These are phyloP conservation scores for Percina caprodes DNA, from an alignment of 2,113 vertebrate genomes.

Conservation along the genomic window DNA sequence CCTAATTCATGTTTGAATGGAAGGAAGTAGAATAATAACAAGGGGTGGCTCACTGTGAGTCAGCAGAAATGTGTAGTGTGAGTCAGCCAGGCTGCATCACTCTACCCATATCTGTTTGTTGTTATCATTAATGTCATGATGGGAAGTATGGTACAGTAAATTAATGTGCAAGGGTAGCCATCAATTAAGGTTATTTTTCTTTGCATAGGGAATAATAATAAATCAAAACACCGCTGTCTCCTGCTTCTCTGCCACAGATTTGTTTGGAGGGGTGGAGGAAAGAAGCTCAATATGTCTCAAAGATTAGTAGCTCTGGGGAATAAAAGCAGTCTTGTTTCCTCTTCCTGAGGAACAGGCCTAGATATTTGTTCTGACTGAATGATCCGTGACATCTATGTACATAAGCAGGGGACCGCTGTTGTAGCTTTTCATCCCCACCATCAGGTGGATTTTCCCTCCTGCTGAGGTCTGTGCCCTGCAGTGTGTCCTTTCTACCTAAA, in stretches of 20 bases:
- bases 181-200: conserved; percentile 54
- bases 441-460: conserved; percentile 55
- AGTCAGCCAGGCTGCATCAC: conserved; percentile 50
- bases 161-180: conserved; percentile 43
- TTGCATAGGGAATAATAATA: conserved; percentile 33
- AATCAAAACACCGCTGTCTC: conserved; percentile 51
- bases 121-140: conserved; percentile 52
- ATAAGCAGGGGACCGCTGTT: conserved; percentile 35
- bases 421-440: conserved; percentile 41
- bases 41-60: conserved; percentile 50
- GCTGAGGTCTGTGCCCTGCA: conserved; percentile 57
- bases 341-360: conserved; percentile 33
- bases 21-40: not conserved
- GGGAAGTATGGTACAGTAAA: conserved; percentile 50
- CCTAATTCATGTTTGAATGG: conserved; percentile 36
- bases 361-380: conserved; percentile 66
- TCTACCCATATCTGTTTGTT: conserved; percentile 49
- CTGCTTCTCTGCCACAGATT: conserved; percentile 34
- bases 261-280: conserved; percentile 31
- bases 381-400: conserved; percentile 53
- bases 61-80: conserved; percentile 63
- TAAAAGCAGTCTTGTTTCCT: conserved; percentile 10
- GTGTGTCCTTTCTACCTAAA: conserved; percentile 67
- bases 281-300: conserved; percentile 42
- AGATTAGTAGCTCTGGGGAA: conserved; percentile 39